Percentiles rank a stretch among this genome's conserved stretches.
phyloP scores from a whole-genome alignment of 2,797 vertebrate genomes.

The Poeciliopsis gracilis region DNA sequence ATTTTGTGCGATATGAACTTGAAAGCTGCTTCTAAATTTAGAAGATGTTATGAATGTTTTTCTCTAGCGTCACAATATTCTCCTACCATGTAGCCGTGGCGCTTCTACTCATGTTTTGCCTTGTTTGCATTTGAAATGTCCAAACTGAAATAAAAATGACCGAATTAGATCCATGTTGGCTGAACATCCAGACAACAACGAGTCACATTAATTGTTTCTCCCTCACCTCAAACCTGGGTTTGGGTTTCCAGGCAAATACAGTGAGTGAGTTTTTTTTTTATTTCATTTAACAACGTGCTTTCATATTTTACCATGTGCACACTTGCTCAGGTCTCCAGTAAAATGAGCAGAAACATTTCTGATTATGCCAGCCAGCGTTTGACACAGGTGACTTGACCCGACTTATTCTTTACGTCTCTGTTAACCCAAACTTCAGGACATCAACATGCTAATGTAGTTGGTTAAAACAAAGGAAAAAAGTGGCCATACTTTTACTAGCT shows the following conservation, averaged over 20 bases:
- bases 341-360: background rate
- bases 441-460: background rate
- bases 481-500: background rate
- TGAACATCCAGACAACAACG: background rate
- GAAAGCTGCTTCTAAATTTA: background rate
- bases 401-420: background rate
- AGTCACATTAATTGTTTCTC: background rate
- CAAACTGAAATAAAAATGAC: background rate
- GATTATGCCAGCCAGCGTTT: background rate
- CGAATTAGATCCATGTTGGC: background rate
- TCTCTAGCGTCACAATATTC: background rate
- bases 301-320: background rate
- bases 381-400: background rate
- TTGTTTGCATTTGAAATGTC: background rate
- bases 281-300: background rate
- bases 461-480: background rate
- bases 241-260: background rate
- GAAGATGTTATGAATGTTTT: background rate
- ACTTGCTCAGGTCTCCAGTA: background rate
- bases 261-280: background rate
- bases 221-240: background rate
- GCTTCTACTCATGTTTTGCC: background rate
- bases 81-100: too few species aligned
- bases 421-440: background rate
- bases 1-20: background rate